Conservation (phyloP, 2,888 invertebrate genomes). For the Neria commutata region DNA sequence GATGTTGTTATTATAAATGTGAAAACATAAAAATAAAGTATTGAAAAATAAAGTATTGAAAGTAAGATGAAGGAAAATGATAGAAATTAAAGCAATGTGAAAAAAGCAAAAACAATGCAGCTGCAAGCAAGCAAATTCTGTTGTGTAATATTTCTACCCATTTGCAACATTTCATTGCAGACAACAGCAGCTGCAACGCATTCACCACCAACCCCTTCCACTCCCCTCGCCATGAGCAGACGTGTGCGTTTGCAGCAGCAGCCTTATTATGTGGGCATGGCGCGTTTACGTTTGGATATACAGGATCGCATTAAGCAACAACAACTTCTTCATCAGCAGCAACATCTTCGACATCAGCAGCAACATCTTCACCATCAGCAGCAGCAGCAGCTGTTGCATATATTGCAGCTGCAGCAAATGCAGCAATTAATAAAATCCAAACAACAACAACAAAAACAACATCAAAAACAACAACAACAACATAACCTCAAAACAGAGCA, state of each 20-base stretch:
- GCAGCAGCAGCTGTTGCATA: constrained; percentile 28
- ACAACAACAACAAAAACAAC: constrained; percentile 31
- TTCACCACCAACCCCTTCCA: no score
- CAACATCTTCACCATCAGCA: constrained; percentile 18
- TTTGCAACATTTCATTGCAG: constrained; percentile 34
- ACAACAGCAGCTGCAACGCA: constrained; percentile 31
- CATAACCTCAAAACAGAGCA: constrained; percentile 17
- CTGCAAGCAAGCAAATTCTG: neutral
- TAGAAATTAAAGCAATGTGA: constrained; percentile 8
- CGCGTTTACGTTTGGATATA: constrained; percentile 7
- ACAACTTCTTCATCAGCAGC: constrained; percentile 8
- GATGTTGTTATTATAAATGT: constrained; percentile 1
- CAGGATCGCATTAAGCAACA: constrained; percentile 14
- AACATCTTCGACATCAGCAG: constrained; percentile 25
- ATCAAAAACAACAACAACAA: constrained; percentile 22
- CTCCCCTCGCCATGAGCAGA: constrained; percentile 35
- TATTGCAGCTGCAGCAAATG: constrained; percentile 36
- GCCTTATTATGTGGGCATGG: constrained; percentile 7
- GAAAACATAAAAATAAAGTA: constrained; percentile 5
- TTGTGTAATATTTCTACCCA: constrained; percentile 27
- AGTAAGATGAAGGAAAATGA: constrained; percentile 35
- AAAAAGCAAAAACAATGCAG: neutral
- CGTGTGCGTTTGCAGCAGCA: constrained; percentile 38
- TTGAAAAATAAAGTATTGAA: constrained; percentile 5
- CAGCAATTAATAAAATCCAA: constrained; percentile 24